These are phyloP conservation scores for Phalanger gymnotis DNA, from an alignment of 2,797 vertebrate species.

Conservation along the genomic window DNA sequence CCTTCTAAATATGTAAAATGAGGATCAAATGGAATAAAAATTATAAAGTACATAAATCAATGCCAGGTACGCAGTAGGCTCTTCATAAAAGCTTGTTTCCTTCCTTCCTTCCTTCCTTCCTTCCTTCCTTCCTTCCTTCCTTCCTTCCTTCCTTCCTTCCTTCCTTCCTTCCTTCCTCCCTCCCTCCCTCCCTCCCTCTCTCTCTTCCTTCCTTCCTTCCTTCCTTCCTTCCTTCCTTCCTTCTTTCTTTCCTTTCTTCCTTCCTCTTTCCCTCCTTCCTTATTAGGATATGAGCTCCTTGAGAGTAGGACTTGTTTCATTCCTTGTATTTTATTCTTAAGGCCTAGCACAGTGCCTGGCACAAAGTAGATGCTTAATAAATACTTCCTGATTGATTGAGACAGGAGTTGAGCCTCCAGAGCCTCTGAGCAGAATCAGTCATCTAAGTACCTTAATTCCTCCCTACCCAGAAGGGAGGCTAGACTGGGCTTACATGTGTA, in stretches of 20 bases:
- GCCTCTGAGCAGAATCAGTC: neutral
- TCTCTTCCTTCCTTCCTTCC: neutral
- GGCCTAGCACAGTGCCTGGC: neutral
- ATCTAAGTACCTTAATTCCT: neutral
- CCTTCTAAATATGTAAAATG: too few species aligned
- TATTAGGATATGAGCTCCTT: neutral
- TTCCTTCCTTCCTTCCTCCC: too few species aligned
- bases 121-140: neutral
- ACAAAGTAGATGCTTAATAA: conserved; percentile 36
- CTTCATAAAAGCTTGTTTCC: too few species aligned
- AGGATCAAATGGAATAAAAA: too few species aligned
- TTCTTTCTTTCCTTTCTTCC: too few species aligned
- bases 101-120: neutral
- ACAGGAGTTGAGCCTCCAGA: neutral
- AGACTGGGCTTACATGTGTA: neutral
- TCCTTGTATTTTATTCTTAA: neutral
- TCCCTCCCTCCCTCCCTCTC: too few species aligned
- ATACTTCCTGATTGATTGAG: neutral
- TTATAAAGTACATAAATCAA: too few species aligned
- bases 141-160: neutral
- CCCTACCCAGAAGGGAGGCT: neutral
- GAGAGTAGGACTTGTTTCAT: neutral
- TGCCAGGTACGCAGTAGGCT: too few species aligned
- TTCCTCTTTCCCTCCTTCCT: neutral
- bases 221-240: neutral